phyloP scores from a whole-genome alignment of 2,797 vertebrate species.

The Pempheris klunzingeri region DNA sequence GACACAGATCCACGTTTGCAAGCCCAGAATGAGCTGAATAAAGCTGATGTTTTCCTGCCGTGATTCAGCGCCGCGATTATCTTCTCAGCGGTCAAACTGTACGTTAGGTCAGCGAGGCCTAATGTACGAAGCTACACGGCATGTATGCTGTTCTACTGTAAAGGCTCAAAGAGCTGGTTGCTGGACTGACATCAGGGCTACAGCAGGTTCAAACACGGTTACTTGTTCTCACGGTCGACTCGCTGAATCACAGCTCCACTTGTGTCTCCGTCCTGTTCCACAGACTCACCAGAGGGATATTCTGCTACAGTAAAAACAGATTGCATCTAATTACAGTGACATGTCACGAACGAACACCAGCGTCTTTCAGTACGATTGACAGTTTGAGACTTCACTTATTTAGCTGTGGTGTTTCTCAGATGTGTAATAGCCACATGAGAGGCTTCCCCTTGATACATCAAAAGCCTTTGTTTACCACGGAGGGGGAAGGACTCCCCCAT shows the following conservation, averaged over 20 bases:
- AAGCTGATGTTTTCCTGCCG: neutral
- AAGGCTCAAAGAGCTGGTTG: constrained; percentile 41
- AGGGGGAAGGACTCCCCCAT: constrained; percentile 36
- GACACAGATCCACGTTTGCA: neutral
- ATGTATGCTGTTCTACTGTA: constrained; percentile 28
- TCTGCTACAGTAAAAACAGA: neutral
- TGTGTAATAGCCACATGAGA: constrained; percentile 29
- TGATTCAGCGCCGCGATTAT: constrained; percentile 5
- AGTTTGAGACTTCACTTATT: constrained; percentile 14
- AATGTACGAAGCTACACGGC: constrained; percentile 20
- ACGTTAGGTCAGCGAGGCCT: constrained; percentile 35
- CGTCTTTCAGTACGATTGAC: constrained; percentile 6
- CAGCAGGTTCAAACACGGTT: constrained; percentile 30
- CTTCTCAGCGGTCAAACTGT: neutral
- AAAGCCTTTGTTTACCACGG: constrained; percentile 65
- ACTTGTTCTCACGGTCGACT: constrained; percentile 25
- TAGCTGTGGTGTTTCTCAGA: constrained; percentile 13
- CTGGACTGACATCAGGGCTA: constrained; percentile 14
- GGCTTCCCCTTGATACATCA: constrained; percentile 52
- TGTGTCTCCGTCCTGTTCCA: neutral
- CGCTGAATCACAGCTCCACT: neutral
- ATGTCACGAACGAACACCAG: neutral
- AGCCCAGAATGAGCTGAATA: neutral
- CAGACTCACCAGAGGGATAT: neutral
- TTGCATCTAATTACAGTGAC: constrained; percentile 1